A percentile compares a stretch with the other conserved stretches of the same genome.
These are phyloP conservation scores for Xiphias gladius DNA, from an alignment of 2,113 vertebrate species.

Conservation along the genomic window DNA sequence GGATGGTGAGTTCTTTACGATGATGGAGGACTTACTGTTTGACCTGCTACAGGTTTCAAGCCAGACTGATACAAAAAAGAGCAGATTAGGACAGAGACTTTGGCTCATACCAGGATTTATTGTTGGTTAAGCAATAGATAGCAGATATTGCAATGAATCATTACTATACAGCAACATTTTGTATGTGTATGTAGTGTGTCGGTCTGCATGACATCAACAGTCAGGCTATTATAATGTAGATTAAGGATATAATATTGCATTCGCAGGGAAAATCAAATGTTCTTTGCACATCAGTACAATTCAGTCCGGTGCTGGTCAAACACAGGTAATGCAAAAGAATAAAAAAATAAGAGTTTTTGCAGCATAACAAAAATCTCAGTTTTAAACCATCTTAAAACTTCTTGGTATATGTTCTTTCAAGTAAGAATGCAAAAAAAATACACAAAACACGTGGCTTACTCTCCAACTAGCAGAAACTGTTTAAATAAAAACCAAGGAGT, in stretches of 20 bases:
- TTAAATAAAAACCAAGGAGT: neutral
- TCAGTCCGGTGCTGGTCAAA: neutral
- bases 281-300: neutral
- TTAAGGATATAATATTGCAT: constrained; percentile 10
- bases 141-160: neutral
- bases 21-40: neutral
- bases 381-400: neutral
- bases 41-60: neutral
- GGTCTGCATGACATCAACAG: constrained; percentile 2
- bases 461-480: neutral
- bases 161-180: neutral
- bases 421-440: neutral
- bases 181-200: neutral
- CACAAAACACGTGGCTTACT: neutral
- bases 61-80: neutral
- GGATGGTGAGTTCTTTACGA: neutral
- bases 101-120: constrained; percentile 29
- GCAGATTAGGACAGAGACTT: constrained; percentile 13
- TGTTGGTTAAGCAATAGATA: constrained; percentile 1
- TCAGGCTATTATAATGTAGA: neutral
- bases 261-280: neutral
- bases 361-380: neutral
- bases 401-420: no score
- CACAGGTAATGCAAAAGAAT: neutral
- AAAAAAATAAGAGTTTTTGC: neutral